These are phyloP conservation scores for Pollenia labialis DNA, from an alignment of 2,888 invertebrate species.

Conservation along the genomic window DNA sequence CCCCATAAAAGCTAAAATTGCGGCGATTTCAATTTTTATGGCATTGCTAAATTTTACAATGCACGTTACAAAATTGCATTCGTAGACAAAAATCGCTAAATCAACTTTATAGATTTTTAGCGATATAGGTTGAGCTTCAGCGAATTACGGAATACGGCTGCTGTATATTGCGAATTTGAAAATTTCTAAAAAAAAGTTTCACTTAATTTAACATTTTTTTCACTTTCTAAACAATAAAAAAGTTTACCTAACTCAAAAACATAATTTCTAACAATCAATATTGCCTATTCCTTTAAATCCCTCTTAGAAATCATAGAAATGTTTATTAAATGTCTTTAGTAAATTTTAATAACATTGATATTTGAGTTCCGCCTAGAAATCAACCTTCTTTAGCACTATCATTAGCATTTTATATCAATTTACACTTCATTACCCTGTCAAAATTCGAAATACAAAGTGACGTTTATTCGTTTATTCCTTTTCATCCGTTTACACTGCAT, in stretches of 20 bases:
- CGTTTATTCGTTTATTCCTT: conserved; percentile 15
- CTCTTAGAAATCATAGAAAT: conserved; percentile 39
- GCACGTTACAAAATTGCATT: too few relatives aligned
- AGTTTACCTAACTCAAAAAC: not conserved
- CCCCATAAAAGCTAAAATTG: too few relatives aligned
- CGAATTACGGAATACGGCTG: too few relatives aligned
- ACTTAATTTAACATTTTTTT: not conserved
- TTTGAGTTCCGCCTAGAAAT: conserved; percentile 9
- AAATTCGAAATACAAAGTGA: conserved; percentile 26
- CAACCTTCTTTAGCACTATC: not conserved
- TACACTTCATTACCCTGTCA: conserved; percentile 35
- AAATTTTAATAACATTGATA: conserved; percentile 42
- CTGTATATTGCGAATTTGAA: too few relatives aligned
- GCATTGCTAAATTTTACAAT: too few relatives aligned
- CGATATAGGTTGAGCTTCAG: too few relatives aligned
- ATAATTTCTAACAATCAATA: not conserved
- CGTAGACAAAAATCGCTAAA: too few relatives aligned
- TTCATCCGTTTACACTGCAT: conserved; percentile 33
- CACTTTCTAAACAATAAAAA: not conserved
- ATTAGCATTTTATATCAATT: conserved; percentile 33
- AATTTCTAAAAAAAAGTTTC: not conserved
- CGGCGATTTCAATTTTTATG: too few relatives aligned
- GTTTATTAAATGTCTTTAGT: not conserved
- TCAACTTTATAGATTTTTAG: too few relatives aligned
- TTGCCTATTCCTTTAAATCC: not conserved